Percentiles rank a stretch among this genome's conserved stretches.
Conservation (phyloP, 1,140 invertebrate genomes). For the Aphelinus certus region DNA sequence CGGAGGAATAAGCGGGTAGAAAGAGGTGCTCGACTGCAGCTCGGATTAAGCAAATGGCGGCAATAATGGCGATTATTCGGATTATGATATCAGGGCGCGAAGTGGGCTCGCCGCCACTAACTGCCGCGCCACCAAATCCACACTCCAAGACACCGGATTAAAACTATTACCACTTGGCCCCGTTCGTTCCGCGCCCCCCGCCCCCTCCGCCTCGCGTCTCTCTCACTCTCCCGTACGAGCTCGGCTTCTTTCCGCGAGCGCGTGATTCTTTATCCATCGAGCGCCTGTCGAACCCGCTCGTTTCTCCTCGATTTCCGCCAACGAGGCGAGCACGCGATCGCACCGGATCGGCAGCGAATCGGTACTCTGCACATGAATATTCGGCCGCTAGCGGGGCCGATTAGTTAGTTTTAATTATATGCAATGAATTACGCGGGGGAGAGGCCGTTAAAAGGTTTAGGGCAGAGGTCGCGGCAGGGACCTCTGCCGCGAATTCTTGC, state of each 20-base stretch:
- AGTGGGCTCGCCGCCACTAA: slow-evolving; percentile 62
- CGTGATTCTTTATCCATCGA: too few relatives aligned
- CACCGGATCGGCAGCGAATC: neutral
- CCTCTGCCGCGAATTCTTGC: slow-evolving; percentile 44
- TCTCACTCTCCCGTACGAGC: neutral
- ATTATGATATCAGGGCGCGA: slow-evolving; percentile 67
- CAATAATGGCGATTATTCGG: slow-evolving; percentile 68
- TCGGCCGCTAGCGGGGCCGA: slow-evolving; percentile 18
- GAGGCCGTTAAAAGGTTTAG: too few relatives aligned
- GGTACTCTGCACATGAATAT: neutral
- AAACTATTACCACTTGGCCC: slow-evolving; percentile 64
- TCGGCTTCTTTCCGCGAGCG: neutral
- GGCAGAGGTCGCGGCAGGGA: slow-evolving; percentile 1
- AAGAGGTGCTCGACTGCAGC: neutral
- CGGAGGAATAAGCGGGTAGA: neutral
- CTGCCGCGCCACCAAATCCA: slow-evolving; percentile 63
- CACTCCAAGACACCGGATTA: slow-evolving; percentile 66
- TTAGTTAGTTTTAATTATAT: slow-evolving; percentile 47
- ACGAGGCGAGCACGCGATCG: neutral
- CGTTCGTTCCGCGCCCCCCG: slow-evolving; percentile 2
- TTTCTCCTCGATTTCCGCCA: neutral
- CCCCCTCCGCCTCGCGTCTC: neutral
- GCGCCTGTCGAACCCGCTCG: too few relatives aligned
- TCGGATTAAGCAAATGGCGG: slow-evolving; percentile 65
- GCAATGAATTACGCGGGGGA: slow-evolving; percentile 48